Evolutionary conservation across 1,140 invertebrate species (phyloP).

Genomic region (Trichogramma pretiosum): DNA sequence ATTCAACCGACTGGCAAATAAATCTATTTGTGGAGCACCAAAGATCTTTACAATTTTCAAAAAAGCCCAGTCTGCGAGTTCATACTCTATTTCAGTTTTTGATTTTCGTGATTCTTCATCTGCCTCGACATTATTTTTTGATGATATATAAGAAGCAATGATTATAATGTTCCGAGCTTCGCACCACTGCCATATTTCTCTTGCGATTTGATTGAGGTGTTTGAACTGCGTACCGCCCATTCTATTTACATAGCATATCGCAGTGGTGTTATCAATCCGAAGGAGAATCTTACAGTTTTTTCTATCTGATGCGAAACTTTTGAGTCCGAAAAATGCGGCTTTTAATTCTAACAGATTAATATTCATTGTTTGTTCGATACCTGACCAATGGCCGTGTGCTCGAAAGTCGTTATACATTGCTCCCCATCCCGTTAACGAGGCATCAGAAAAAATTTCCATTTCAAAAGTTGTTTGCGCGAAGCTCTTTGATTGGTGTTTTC

Average conservation of each 20-base stretch:
- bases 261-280: too few species aligned
- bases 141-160: slow-evolving; percentile 17
- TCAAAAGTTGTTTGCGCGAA: too few species aligned
- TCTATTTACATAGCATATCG: too few species aligned
- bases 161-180: slow-evolving; percentile 9
- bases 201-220: too few species aligned
- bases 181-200: slow-evolving; percentile 12
- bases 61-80: slow-evolving; percentile 7
- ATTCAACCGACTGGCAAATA: slow-evolving; percentile 23
- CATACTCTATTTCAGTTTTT: slow-evolving; percentile 22
- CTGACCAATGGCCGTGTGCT: too few species aligned
- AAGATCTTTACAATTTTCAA: slow-evolving; percentile 19
- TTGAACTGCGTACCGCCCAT: too few species aligned
- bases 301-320: slow-evolving; percentile 13
- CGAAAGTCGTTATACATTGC: too few species aligned
- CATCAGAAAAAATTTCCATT: too few species aligned
- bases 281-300: slow-evolving; percentile 20
- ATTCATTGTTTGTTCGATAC: too few species aligned
- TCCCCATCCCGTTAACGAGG: too few species aligned
- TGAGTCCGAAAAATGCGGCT: neutral
- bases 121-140: slow-evolving; percentile 22
- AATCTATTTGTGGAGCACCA: slow-evolving; percentile 21
- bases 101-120: slow-evolving; percentile 11
- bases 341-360: neutral
- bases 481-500: too few species aligned